phyloP scores from a whole-genome alignment of 2,888 invertebrate genomes.

The Danaus chrysippus region DNA sequence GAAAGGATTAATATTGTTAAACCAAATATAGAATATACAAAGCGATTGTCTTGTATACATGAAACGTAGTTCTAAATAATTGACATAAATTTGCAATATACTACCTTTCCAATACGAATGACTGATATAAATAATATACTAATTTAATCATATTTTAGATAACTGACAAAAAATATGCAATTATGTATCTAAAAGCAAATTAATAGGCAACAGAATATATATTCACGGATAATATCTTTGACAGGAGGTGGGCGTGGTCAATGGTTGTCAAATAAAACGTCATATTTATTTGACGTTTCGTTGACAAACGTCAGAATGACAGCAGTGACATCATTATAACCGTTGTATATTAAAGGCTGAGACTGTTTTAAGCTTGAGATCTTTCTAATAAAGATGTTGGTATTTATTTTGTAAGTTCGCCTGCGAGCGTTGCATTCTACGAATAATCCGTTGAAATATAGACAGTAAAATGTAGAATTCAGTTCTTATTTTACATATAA shows the following conservation, averaged over 20 bases:
- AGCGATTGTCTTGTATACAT: too few species aligned
- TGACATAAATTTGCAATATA: too few species aligned
- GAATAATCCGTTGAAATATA: conserved; percentile 33
- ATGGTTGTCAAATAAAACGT: conserved; percentile 30
- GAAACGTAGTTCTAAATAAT: too few species aligned
- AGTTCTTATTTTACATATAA: conserved; percentile 20
- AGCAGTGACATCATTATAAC: conserved; percentile 10
- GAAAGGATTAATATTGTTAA: too few species aligned
- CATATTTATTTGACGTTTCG: conserved; percentile 31
- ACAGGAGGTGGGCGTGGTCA: conserved; percentile 25
- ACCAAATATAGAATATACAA: too few species aligned
- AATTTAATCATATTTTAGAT: too few species aligned
- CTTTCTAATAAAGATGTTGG: neutral
- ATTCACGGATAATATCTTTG: conserved; percentile 1
- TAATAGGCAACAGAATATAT: neutral
- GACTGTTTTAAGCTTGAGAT: neutral
- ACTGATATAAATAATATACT: too few species aligned
- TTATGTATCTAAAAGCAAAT: neutral
- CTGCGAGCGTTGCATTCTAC: conserved; percentile 15
- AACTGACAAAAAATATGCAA: too few species aligned
- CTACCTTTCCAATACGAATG: too few species aligned
- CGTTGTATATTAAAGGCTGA: neutral
- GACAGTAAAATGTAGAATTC: conserved; percentile 31
- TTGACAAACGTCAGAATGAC: conserved; percentile 32
- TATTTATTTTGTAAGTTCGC: conserved; percentile 5